These are phyloP conservation scores for Uria lomvia DNA, from an alignment of 2,113 vertebrate species.

Conservation along the genomic window DNA sequence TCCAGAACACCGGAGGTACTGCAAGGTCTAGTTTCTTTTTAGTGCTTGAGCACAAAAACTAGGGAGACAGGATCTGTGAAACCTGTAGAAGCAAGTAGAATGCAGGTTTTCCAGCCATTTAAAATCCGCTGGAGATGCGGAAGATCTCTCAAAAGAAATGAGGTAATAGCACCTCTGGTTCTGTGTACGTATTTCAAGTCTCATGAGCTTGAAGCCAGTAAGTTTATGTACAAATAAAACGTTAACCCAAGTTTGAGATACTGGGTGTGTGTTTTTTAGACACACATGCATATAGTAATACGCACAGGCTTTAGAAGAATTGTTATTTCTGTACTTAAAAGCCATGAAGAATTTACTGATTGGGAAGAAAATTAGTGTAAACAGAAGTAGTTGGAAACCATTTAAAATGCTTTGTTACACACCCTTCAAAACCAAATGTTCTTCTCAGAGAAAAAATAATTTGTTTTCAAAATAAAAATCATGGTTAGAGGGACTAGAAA, in stretches of 20 bases:
- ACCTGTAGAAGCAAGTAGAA: not conserved
- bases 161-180: not conserved
- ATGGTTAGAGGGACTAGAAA: not conserved
- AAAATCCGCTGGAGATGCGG: not conserved
- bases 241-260: not conserved
- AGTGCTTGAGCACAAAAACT: not conserved
- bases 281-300: not conserved
- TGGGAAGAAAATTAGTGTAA: not conserved
- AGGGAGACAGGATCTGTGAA: not conserved
- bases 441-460: not conserved
- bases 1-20: not conserved
- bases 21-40: not conserved
- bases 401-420: not conserved
- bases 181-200: not conserved
- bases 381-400: not conserved
- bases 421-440: not conserved
- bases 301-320: not conserved
- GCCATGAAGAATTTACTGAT: not conserved
- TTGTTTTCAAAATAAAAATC: not conserved
- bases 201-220: not conserved
- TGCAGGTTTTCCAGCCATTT: not conserved
- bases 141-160: not conserved
- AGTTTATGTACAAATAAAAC: not conserved
- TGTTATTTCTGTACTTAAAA: not conserved
- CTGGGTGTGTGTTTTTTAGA: not conserved